Conservation (phyloP, 2,888 invertebrate species). For the Netelia inedita region DNA sequence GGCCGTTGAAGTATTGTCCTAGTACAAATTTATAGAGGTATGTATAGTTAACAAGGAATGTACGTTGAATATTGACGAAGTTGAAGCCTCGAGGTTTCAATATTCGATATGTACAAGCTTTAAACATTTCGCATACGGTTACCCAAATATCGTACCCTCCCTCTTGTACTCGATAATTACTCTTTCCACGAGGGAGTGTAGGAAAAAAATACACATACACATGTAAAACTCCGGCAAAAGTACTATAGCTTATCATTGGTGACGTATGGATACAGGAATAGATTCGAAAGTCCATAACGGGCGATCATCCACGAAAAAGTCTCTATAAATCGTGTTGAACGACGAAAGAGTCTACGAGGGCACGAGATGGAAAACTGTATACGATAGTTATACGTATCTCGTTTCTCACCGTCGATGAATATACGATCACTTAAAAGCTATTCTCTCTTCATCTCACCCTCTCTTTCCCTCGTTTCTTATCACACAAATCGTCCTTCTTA, state of each 20-base stretch:
- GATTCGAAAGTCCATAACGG: constrained; percentile 38
- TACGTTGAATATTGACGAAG: no score
- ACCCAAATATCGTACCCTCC: no score
- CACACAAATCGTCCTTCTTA: neutral
- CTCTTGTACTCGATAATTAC: neutral
- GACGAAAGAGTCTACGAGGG: neutral
- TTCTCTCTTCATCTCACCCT: neutral
- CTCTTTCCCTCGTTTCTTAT: constrained; percentile 4
- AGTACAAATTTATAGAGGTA: no score
- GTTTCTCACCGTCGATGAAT: constrained; percentile 25
- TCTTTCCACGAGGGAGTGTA: neutral
- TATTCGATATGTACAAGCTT: no score
- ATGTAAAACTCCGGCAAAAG: neutral
- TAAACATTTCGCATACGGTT: no score
- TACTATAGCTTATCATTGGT: constrained; percentile 5
- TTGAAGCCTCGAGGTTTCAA: no score
- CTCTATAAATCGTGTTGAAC: constrained; percentile 10
- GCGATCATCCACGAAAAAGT: constrained; percentile 20
- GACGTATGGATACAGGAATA: constrained; percentile 2
- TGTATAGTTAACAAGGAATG: no score
- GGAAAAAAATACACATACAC: neutral
- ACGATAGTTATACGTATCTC: constrained; percentile 15
- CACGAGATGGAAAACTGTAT: constrained; percentile 14
- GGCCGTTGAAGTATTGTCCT: no score
- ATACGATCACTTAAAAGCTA: constrained; percentile 36